Evolutionary conservation across 2,797 vertebrate genomes (phyloP).

Genomic region (Poeciliopsis paucimaculata): DNA sequence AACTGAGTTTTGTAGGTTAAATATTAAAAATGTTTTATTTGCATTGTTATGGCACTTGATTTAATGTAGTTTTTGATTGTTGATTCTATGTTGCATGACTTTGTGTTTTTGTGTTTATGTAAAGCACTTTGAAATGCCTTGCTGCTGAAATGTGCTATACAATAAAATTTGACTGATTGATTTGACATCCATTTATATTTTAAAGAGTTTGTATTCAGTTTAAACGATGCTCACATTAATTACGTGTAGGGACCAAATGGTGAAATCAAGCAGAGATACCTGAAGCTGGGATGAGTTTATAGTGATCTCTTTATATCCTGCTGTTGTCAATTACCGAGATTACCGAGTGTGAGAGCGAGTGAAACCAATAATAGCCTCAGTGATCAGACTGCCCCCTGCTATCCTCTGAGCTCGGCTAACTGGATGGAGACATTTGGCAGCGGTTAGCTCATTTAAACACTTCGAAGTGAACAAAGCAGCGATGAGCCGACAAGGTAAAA

Average conservation of each 20-base stretch:
- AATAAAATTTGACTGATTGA: no score
- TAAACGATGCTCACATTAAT: background rate
- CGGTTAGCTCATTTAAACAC: conserved; percentile 16
- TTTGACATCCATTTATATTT: background rate
- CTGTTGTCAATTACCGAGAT: conserved; percentile 2
- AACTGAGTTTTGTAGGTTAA: no score
- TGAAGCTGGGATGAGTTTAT: background rate
- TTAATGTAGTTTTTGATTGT: no score
- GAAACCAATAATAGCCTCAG: conserved; percentile 29
- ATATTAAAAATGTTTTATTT: no score
- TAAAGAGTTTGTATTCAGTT: background rate
- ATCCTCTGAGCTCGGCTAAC: conserved; percentile 13
- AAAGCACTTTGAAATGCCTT: no score
- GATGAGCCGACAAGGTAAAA: conserved; percentile 70
- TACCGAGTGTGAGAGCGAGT: conserved; percentile 9
- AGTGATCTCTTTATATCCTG: background rate
- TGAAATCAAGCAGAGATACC: background rate
- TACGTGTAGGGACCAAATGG: background rate
- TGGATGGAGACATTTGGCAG: conserved; percentile 21
- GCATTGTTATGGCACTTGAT: no score
- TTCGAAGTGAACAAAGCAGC: conserved; percentile 35
- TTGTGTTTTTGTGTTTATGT: no score
- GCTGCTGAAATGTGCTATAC: no score
- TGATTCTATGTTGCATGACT: no score
- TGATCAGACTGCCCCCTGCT: conserved; percentile 30